Base-by-base conservation (phyloP, 2,113 vertebrate species). In the Pardalotus punctatus region DNA sequence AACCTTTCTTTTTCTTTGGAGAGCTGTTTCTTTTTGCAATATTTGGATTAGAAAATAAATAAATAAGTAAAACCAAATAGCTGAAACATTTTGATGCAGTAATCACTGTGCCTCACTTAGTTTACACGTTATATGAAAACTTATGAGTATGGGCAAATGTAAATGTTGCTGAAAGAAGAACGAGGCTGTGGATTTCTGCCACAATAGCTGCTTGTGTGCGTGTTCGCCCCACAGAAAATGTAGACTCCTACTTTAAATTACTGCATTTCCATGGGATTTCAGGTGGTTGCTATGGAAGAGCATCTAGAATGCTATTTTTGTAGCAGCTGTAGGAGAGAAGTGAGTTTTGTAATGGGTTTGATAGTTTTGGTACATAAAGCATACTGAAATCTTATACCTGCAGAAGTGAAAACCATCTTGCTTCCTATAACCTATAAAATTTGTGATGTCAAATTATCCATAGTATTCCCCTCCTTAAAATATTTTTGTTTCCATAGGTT, bases 401-500 rank as follows among this genome's bases (percentile, higher is more conserved):
- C n/a, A 54, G 33, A 64, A 60, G 3, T 81, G 36, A 84, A 78
- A 94, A 66, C 6, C 25, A 22, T 58, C 33, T 53, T 91, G 33
- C 45, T 90, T 14, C 71, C 38, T 69, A 1, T 79, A 78, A 67
- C 31, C 16, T 86, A 3, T 58, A 70, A 61, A 74, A 88, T 65
- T 24, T 67, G 23, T 60, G 62, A 38, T 60, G 45, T 74, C 28
- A 43, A 86, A 42, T 69, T 69, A 65, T n/a, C 58, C 23, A 9
- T 24, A 23, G 14, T 54, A 50, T 67, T 80, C 5, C 15, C 11
- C 25, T 86, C 16, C 61, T 85, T 88, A 16, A 12, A 88, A 81
- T 95, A 22, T 28, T 90, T 94, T 42, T 84, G 10, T 96, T 86
- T 95, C 56, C 43, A 0, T 43, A 99, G 99, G 99, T 99, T 53